Conservation (phyloP, 1,140 invertebrate species). For the Drosophila truncata region DNA sequence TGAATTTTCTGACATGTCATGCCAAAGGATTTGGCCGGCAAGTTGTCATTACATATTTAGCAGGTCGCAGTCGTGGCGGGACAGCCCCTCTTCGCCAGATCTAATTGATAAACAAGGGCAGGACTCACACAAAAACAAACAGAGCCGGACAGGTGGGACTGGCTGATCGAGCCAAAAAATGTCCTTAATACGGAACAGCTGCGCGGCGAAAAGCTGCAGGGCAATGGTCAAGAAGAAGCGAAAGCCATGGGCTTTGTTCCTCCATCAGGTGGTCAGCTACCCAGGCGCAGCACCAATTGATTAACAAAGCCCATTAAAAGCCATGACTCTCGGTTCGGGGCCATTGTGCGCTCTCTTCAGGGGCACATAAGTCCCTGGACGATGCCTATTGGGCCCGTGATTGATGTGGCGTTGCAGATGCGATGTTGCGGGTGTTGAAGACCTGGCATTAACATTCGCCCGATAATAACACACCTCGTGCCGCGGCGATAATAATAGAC, state of each 20-base stretch:
- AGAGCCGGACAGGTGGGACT: slow-evolving; percentile 45
- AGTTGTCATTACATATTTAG: slow-evolving; percentile 78
- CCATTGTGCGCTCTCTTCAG: slow-evolving; percentile 51
- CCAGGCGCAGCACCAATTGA: slow-evolving; percentile 48
- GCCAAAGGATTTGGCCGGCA: slow-evolving; percentile 63
- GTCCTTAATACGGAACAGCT: slow-evolving; percentile 45
- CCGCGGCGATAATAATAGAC: slow-evolving; percentile 59
- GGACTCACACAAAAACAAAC: slow-evolving; percentile 57
- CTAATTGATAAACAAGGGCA: slow-evolving; percentile 56
- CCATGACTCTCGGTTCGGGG: slow-evolving; percentile 64
- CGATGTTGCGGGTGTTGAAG: slow-evolving; percentile 72
- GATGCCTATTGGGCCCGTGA: slow-evolving; percentile 73
- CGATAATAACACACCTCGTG: slow-evolving; percentile 64
- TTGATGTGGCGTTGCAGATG: slow-evolving; percentile 66
- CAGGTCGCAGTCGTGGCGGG: slow-evolving; percentile 7
- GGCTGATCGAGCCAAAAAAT: slow-evolving; percentile 9
- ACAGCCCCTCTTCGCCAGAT: slow-evolving; percentile 9
- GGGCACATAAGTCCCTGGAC: slow-evolving; percentile 25
- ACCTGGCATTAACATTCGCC: slow-evolving; percentile 47
- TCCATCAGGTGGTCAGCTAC: slow-evolving; percentile 34
- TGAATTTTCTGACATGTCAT: slow-evolving; percentile 66
- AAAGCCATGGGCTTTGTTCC: slow-evolving; percentile 15
- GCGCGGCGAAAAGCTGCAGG: slow-evolving; percentile 26
- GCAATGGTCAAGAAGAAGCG: slow-evolving; percentile 8
- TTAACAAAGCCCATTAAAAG: slow-evolving; percentile 79